These are phyloP conservation scores for Vannuccia rotundouncinata DNA, from an alignment of 2,888 invertebrate species.

Conservation along the genomic window DNA sequence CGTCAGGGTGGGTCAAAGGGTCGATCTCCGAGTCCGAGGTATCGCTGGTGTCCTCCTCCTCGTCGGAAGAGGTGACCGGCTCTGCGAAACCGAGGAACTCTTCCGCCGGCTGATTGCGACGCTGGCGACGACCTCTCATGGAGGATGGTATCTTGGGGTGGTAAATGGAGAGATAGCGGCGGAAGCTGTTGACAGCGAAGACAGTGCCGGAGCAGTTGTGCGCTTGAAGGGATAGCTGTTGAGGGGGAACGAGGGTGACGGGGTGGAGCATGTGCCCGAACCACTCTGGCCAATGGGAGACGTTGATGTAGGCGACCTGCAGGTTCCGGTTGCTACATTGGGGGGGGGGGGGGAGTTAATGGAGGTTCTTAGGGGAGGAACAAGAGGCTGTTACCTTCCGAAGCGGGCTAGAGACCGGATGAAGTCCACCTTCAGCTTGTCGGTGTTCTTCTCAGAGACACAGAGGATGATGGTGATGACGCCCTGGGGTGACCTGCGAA, in stretches of 20 bases:
- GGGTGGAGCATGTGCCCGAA: conserved; percentile 78
- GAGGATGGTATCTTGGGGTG: conserved; percentile 59
- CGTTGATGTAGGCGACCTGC: not conserved
- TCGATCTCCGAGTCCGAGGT: not conserved
- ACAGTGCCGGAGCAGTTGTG: conserved; percentile 88
- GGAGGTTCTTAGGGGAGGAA: too few species aligned
- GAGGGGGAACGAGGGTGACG: conserved; percentile 77
- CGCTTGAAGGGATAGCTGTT: conserved; percentile 79
- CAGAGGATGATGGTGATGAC: not conserved
- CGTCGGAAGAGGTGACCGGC: not conserved
- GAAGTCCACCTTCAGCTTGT: conserved; percentile 8
- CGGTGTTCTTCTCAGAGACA: not conserved
- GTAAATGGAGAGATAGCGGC: conserved; percentile 96
- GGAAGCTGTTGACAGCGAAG: conserved; percentile 84
- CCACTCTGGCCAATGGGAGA: conserved; percentile 67
- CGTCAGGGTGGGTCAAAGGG: not conserved
- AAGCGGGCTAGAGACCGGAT: not conserved
- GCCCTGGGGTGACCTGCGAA: conserved; percentile 17
- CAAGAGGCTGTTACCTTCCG: not conserved
- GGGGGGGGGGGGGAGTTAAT: too few species aligned
- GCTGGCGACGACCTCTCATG: not conserved
- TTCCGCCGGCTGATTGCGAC: not conserved
- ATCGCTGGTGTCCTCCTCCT: not conserved
- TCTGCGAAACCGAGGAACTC: not conserved
- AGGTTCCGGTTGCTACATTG: conserved; percentile 4